A percentile compares a stretch with the other conserved stretches of the same genome.
These are phyloP conservation scores for Sciurus carolinensis DNA, from an alignment of 2,797 vertebrate species.

Conservation along the genomic window DNA sequence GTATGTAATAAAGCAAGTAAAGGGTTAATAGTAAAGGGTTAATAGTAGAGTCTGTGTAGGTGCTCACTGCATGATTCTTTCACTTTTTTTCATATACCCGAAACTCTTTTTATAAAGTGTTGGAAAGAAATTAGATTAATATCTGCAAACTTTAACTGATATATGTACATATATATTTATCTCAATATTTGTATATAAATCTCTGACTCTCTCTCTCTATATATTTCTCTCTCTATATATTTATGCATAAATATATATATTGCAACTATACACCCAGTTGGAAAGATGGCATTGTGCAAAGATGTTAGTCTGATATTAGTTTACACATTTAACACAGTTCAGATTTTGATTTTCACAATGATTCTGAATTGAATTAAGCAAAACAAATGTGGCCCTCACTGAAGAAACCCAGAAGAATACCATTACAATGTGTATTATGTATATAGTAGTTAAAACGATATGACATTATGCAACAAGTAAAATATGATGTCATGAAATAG, in stretches of 20 bases:
- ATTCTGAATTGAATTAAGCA: constrained; percentile 27
- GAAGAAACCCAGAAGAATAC: background rate
- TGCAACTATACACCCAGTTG: background rate
- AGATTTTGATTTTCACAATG: constrained; percentile 44
- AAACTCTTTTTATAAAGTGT: background rate
- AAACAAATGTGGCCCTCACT: background rate
- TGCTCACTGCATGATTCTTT: background rate
- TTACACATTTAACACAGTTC: background rate
- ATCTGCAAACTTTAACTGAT: background rate
- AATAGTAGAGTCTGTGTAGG: background rate
- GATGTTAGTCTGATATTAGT: background rate
- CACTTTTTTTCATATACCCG: background rate
- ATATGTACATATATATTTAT: background rate
- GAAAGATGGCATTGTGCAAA: background rate
- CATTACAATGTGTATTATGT: background rate
- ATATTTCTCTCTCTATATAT: no score
- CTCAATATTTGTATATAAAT: no score
- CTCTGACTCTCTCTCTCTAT: no score
- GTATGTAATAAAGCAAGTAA: background rate
- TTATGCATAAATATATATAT: background rate
- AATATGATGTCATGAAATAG: background rate
- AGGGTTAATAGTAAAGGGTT: background rate
- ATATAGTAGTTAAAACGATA: background rate
- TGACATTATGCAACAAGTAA: background rate
- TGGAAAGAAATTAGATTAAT: background rate